Base-by-base conservation (phyloP, 2,888 invertebrate genomes). In the Drosophila maculinotata region DNA sequence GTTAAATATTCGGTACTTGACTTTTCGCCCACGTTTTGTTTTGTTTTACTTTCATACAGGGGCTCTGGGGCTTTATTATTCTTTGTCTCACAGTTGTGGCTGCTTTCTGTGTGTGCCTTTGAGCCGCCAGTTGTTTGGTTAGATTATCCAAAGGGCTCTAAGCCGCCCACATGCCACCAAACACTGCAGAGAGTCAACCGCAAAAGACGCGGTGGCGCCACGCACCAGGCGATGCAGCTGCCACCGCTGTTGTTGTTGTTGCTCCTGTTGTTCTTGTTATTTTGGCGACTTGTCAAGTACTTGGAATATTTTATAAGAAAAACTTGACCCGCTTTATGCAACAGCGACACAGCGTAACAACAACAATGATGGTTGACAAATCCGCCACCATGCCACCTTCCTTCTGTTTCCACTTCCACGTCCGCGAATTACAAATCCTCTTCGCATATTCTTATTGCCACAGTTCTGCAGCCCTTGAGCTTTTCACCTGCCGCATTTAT, bases 251-350 rank as follows among this genome's bases (percentile, higher is more conserved):
- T 69, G 31, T 28, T 59, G 25, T 41, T 42, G 39, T 15, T 62
- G 52, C 52, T 58, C 53, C 39, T 44, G 39, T 41, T 65, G 36
- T 36, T n/a, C n/a, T n/a, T 69, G 35, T 23, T 59, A 36, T 57
- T 81, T 81, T 45, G 59, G 60, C 47, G 79, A 64, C 76, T 71
- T 70, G 67, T 62, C 74, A 59, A 51, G 68, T 74, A 65, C 83
- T 86, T 65, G 87, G 83, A 86, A 83, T 83, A 79, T 86, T 88
- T 83, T 86, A 86, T 82, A 86, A 83, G 72, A 83, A 86, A 71
- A 83, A 88, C 83, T 83, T 83, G 83, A 83, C 88, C 83, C 67
- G 86, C 76, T 88, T 83, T 88, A 54, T 56, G 45, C 59, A 67
- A 58, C 20, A 20, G 20, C 20, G 2, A 20, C 20, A 20, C 39